Base-by-base conservation (phyloP, 2,888 invertebrate species). In the Lumbricus terrestris region DNA sequence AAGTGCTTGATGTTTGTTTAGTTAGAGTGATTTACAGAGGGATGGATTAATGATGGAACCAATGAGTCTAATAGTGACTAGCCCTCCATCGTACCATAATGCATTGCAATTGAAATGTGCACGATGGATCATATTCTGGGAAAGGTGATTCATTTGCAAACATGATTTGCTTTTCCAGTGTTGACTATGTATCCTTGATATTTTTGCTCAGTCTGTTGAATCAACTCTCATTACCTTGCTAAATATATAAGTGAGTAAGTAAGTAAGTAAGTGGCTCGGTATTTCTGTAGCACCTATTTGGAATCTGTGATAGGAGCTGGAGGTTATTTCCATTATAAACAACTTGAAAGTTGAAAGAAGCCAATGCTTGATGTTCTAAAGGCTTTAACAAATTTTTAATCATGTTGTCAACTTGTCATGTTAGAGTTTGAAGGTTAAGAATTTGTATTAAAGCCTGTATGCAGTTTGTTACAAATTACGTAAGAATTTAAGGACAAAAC, bases 301-400 rank as follows among this genome's bases (percentile, higher is more conserved):
- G 69, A 69, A n/a, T 69, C 29, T 69, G 29, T 69, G 8, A 29
- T 29, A 29, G 69, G n/a, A 69, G 69, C 69, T 69, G 69, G 69
- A 69, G 69, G 69, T n/a, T n/a, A 69, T 69, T 29, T 69, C 69
- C 69, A 69, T n/a, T n/a, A n/a, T n/a, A n/a, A n/a, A n/a, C 69
- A 69, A 69, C 69, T 69, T 69, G 69, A 69, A 69, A n/a, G 69
- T 69, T 69, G 69, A 69, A 69, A n/a, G 69, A 69, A 69, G n/a
- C 29, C 1, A 69, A 69, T 29, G n/a, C 69, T n/a, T 69, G 69
- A 47, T 20, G 69, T 69, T 69, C 69, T 69, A 69, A 69, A 69
- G 69, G 69, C 13, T 29, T n/a, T 69, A n/a, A n/a, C n/a, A n/a
- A 69, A 69, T 69, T 69, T n/a, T 29, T 69, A 8, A 69, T 69